Percentiles rank a stretch among this genome's conserved stretches.
Evolutionary conservation across 1,140 invertebrate genomes (phyloP).

Genomic region (Bicyclus anynana): DNA sequence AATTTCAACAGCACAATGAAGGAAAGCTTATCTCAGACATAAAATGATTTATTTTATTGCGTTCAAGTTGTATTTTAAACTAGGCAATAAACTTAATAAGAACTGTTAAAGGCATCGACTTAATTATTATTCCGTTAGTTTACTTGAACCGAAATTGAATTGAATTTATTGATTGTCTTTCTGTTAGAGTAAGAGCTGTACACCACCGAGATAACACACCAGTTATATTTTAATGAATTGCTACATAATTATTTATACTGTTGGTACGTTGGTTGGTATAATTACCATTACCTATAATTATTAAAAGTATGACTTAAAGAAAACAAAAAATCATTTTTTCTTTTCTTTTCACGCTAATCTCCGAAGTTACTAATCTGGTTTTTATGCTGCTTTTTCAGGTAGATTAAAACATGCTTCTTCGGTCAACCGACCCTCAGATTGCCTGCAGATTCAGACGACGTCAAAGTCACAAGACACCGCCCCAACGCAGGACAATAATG

Average conservation of each 20-base stretch:
- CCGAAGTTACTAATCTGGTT: too few relatives aligned
- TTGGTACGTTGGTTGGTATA: too few relatives aligned
- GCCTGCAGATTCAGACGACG: too few relatives aligned
- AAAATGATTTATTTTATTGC: slow-evolving; percentile 59
- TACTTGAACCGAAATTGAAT: slow-evolving; percentile 40
- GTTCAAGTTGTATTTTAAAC: slow-evolving; percentile 39
- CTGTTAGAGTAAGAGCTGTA: not conserved
- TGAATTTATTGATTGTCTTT: slow-evolving; percentile 38
- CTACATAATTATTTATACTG: not conserved
- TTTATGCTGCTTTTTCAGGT: too few relatives aligned
- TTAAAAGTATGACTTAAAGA: too few relatives aligned
- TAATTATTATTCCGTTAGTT: slow-evolving; percentile 47
- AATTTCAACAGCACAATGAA: slow-evolving; percentile 40
- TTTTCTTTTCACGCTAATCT: too few relatives aligned
- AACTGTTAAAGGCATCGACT: slow-evolving; percentile 39
- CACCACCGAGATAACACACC: not conserved
- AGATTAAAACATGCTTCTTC: too few relatives aligned
- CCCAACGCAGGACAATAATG: too few relatives aligned
- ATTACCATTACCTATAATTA: too few relatives aligned
- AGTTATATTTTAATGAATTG: not conserved
- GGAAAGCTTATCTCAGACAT: slow-evolving; percentile 42
- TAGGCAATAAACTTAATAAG: slow-evolving; percentile 49
- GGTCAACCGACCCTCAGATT: too few relatives aligned
- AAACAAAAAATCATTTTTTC: too few relatives aligned
- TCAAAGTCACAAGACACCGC: too few relatives aligned